Base-by-base conservation (phyloP, 2,888 invertebrate genomes). In the Drymonia ruficornis region DNA sequence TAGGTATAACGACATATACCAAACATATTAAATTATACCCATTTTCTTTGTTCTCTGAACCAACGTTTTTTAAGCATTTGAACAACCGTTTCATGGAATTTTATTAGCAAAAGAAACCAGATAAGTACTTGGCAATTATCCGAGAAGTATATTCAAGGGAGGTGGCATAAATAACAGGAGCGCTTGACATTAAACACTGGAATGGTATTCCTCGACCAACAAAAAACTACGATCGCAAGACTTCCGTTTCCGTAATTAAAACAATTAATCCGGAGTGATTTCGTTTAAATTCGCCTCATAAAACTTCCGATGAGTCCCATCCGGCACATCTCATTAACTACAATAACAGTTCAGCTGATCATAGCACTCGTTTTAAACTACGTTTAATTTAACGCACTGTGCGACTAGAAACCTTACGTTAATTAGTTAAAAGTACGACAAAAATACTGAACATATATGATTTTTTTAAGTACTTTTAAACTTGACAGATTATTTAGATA, bases 171-270 rank as follows among this genome's bases (percentile, higher is more conserved):
- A 77, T 75, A 70, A 61, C 65, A 65, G 59, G 57, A 69, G 65
- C 64, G 76, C 72, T 80, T 80, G 80, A 79, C 83, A 83, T 84
- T 83, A 78, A 80, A 70, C 70, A 76, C 67, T 66, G 77, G 78
- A 77, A 78, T 78, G 82, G 76, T 63, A 81, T 82, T 83, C 80
- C 74, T 72, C 63, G 69, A 67, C 72, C 69, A 47, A 70, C 61
- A 77, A 79, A 23, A 78, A 78, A 81, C 76, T 78, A 79, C 65
- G 66, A 63, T 64, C 70, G 70, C 72, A 73, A 78, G 80, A 74
- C 81, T 87, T 90, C 91, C 88, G 89, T 84, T 89, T 91, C 91
- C 90, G 86, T 85, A 83, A 91, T 90, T 91, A 91, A 82, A 85
- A 83, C 86, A 90, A 91, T 90, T 86, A 88, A 83, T 81, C 77